Base-by-base conservation (phyloP, 2,888 invertebrate genomes). In the Adelognathus sp. region DNA sequence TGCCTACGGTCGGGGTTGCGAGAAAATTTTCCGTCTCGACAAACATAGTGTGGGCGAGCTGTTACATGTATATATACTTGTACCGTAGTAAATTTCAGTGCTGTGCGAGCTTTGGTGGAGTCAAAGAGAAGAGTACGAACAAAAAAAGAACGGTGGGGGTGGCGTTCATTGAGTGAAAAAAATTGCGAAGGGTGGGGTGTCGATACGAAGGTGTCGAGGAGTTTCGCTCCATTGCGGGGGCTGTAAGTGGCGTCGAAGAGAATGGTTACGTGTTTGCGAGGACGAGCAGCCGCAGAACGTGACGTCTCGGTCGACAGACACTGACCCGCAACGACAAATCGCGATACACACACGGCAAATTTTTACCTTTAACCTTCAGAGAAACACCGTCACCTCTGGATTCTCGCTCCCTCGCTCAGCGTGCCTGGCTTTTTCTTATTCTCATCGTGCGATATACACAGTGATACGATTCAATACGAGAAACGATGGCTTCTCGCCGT, bases 341-440 rank as follows among this genome's bases (percentile, higher is more conserved):
- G 27, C n/a, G 56, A 27, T 33, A 52, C 63, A 36, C n/a, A n/a
- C 29, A 36, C 27, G 24, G 44, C 64, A 71, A 76, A 36, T 60
- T 70, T 66, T 52, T 46, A 66, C 79, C 71, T 71, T 58, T 60
- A 44, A 76, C 75, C 76, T 76, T 76, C 60, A 14, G 16, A 36
- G n/a, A n/a, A n/a, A n/a, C n/a, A 39, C 33, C 24, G 14, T 36
- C 24, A 66, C 66, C 66, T 66, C 52, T 9, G n/a, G 5, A n/a
- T 6, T 66, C n/a, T n/a, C n/a, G n/a, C 66, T 27, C 36, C 24
- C 21, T 66, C 16, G 50, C 27, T 16, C 36, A n/a, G n/a, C 36
- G 36, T 4, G 29, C 9, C 31, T 14, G 9, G 7, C 50, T n/a
- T 50, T 33, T 58, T 33, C n/a, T 56, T 56, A 18, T 58, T n/a